Percentiles rank a stretch among this genome's conserved stretches.
Conservation (phyloP, 2,888 invertebrate species). For the Lobophora halterata region DNA sequence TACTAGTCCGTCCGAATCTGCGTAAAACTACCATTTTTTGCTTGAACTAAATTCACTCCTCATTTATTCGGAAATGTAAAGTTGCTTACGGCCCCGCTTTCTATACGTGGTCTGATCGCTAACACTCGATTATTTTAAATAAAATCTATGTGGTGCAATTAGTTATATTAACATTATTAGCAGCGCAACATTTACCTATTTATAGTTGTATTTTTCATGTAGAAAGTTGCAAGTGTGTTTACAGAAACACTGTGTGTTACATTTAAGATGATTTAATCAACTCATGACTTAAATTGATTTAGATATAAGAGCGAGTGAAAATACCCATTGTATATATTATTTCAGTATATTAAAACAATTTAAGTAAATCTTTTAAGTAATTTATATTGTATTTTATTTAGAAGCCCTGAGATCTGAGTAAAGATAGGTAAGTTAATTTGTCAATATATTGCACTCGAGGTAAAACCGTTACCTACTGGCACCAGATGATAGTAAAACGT, state of each 20-base stretch:
- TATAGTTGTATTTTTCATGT: slow-evolving; percentile 55
- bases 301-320: slow-evolving; percentile 74
- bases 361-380: slow-evolving; percentile 80
- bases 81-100: slow-evolving; percentile 31
- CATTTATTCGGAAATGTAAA: slow-evolving; percentile 18
- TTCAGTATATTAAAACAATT: slow-evolving; percentile 70
- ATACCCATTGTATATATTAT: slow-evolving; percentile 75
- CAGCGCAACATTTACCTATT: slow-evolving; percentile 45
- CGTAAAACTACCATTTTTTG: slow-evolving; percentile 24
- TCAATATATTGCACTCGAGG: slow-evolving; percentile 36
- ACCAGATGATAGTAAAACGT: slow-evolving; percentile 20
- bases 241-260: slow-evolving; percentile 65
- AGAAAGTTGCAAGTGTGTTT: slow-evolving; percentile 56
- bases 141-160: slow-evolving; percentile 61
- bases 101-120: slow-evolving; percentile 23
- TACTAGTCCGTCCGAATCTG: slow-evolving; percentile 32
- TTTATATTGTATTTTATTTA: slow-evolving; percentile 72
- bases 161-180: slow-evolving; percentile 51
- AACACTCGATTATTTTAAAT: slow-evolving; percentile 36
- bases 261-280: slow-evolving; percentile 76
- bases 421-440: slow-evolving; percentile 6
- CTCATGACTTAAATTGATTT: slow-evolving; percentile 74
- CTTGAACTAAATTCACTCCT: slow-evolving; percentile 20
- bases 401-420: slow-evolving; percentile 76
- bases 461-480: slow-evolving; percentile 29